A percentile compares a stretch with the other conserved stretches of the same genome.
phyloP scores from a whole-genome alignment of 2,113 vertebrate species.

The Ellobius talpinus region DNA sequence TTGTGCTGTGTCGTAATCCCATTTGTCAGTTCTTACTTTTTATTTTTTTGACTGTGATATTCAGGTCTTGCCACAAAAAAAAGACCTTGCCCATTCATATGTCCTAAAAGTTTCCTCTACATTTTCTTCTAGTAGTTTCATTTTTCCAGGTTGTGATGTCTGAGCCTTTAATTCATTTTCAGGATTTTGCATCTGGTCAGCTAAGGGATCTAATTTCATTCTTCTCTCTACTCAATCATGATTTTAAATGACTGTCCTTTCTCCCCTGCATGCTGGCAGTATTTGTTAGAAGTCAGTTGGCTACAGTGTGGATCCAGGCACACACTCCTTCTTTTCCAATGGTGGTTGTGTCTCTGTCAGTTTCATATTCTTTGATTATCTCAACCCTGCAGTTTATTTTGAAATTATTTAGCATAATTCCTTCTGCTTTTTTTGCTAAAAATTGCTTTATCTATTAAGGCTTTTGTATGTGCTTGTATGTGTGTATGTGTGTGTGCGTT shows the following conservation, averaged over 20 bases:
- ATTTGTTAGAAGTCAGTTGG: not conserved
- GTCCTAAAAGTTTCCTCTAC: not conserved
- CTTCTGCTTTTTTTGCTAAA: not conserved
- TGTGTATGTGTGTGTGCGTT: not conserved
- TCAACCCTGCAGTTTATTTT: not conserved
- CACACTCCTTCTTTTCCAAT: too few species aligned
- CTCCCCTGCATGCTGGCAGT: not conserved
- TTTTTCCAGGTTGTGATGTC: not conserved
- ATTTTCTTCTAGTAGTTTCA: not conserved
- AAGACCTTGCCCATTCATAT: not conserved
- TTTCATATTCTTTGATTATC: not conserved
- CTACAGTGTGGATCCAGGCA: not conserved
- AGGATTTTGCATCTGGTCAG: not conserved
- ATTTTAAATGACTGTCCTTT: not conserved
- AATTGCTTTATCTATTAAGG: not conserved
- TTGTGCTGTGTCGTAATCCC: not conserved
- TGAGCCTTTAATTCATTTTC: not conserved
- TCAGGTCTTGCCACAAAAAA: not conserved
- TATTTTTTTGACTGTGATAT: not conserved
- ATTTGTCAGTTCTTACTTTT: not conserved
- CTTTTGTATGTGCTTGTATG: not conserved
- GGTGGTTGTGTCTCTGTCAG: not conserved
- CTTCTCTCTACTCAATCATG: not conserved
- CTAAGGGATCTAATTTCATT: not conserved
- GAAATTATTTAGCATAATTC: not conserved